Evolutionary conservation across 2,888 invertebrate genomes (phyloP).

Genomic region (Liopterus haemorrhoidalis): DNA sequence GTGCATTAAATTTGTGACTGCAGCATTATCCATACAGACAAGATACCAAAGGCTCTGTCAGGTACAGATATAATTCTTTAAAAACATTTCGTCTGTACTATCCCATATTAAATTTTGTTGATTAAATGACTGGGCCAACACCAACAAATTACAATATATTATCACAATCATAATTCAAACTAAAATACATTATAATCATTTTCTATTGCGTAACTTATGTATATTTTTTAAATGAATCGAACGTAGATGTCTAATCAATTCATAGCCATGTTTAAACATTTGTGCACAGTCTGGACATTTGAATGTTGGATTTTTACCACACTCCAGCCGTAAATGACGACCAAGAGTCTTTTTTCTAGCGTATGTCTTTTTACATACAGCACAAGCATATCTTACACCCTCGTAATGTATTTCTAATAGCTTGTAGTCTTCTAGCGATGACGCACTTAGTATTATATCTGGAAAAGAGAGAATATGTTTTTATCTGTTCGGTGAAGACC

Average conservation of each 20-base stretch:
- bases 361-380: slow-evolving; percentile 15
- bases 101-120: too few relatives aligned
- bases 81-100: too few relatives aligned
- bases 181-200: too few relatives aligned
- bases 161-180: too few relatives aligned
- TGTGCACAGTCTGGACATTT: slow-evolving; percentile 31
- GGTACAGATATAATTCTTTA: too few relatives aligned
- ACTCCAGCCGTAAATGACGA: slow-evolving; percentile 27
- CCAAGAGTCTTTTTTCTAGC: slow-evolving; percentile 13
- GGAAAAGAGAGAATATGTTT: too few relatives aligned
- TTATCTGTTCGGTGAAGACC: too few relatives aligned
- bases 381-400: slow-evolving; percentile 14
- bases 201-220: slow-evolving; percentile 4
- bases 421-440: slow-evolving; percentile 13
- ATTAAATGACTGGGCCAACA: too few relatives aligned
- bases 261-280: slow-evolving; percentile 13
- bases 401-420: slow-evolving; percentile 13
- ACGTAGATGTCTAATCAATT: slow-evolving; percentile 15
- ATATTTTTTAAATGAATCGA: slow-evolving; percentile 9
- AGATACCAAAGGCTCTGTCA: too few relatives aligned
- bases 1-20: too few relatives aligned
- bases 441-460: slow-evolving; percentile 13
- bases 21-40: too few relatives aligned
- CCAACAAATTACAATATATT: too few relatives aligned
- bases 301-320: slow-evolving; percentile 34